Evolutionary conservation across 2,888 invertebrate genomes (phyloP).

Genomic region (Polyommatus icarus): DNA sequence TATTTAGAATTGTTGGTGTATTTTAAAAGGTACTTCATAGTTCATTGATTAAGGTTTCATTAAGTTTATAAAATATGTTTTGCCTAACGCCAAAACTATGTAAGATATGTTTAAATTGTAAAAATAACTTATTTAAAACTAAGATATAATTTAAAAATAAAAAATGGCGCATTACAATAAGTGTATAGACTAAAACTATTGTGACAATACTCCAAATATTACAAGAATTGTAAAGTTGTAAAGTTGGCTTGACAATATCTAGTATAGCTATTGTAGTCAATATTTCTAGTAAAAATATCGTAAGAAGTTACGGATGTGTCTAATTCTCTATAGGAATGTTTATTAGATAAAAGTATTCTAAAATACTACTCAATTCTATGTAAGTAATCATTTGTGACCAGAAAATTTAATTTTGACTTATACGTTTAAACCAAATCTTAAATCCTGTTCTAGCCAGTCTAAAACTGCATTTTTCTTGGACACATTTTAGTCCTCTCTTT

Average conservation of each 20-base stretch:
- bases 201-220: conserved; percentile 3
- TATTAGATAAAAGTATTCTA: conserved; percentile 4
- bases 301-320: conserved; percentile 8
- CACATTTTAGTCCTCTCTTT: too few relatives aligned
- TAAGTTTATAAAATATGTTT: background rate
- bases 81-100: background rate
- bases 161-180: conserved; percentile 7
- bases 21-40: background rate
- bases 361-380: conserved; percentile 13
- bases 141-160: background rate
- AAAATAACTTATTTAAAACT: conserved; percentile 7
- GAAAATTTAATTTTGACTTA: background rate
- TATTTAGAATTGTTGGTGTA: conserved; percentile 13
- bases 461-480: too few relatives aligned
- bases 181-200: conserved; percentile 10
- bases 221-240: conserved; percentile 5
- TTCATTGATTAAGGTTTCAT: background rate
- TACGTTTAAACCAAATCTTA: background rate
- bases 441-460: too few relatives aligned
- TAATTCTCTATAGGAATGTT: background rate
- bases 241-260: background rate
- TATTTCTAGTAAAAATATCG: background rate
- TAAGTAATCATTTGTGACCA: background rate
- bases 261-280: background rate
- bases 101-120: conserved; percentile 24